Conservation (phyloP, 2,113 vertebrate genomes). For the Callorhinus ursinus region DNA sequence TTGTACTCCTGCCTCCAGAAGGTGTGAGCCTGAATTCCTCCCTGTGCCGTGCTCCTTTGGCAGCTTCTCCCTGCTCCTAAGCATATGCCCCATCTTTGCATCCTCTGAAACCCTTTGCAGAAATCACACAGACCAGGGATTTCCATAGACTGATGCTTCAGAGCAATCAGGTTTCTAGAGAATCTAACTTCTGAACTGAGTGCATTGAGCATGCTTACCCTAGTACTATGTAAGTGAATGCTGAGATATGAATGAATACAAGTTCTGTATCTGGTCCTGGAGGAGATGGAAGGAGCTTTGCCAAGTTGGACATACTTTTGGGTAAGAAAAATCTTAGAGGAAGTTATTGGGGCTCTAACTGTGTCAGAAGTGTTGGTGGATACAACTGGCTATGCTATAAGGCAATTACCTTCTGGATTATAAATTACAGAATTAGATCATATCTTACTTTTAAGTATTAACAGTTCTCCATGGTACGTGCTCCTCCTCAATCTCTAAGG, state of each 20-base stretch:
- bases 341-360: background rate
- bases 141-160: background rate
- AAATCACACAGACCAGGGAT: background rate
- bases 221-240: background rate
- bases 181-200: background rate
- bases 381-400: background rate
- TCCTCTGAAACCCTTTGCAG: background rate
- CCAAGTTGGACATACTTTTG: background rate
- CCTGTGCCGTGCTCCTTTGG: background rate
- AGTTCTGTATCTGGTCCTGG: background rate
- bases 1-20: fast-evolving
- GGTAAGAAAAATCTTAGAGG: background rate
- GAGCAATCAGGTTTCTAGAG: background rate
- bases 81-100: background rate
- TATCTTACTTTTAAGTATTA: constrained; percentile 4
- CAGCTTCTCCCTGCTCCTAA: background rate
- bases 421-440: background rate
- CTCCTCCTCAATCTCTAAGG: background rate
- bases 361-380: background rate
- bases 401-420: background rate
- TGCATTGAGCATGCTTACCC: background rate
- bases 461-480: background rate
- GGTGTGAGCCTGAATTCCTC: background rate
- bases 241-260: background rate
- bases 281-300: background rate